phyloP scores from a whole-genome alignment of 2,888 invertebrate genomes.

The Agrotis clavis region DNA sequence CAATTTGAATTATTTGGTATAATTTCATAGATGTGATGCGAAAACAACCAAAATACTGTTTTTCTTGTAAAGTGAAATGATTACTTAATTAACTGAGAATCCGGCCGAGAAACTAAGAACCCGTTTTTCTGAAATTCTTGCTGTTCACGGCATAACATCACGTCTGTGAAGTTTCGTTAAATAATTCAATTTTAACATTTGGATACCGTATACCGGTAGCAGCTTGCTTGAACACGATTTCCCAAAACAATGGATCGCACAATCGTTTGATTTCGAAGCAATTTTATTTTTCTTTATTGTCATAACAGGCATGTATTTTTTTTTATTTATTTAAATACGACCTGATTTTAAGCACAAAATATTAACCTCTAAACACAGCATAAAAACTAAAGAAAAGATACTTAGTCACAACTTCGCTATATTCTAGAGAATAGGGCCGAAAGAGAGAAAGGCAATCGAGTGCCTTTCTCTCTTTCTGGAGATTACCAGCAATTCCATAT shows the following conservation, averaged over 20 bases:
- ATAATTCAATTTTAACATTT: not conserved
- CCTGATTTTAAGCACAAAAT: not conserved
- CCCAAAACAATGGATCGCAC: not conserved
- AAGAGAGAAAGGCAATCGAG: too few relatives aligned
- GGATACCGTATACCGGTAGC: not conserved
- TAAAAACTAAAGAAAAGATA: constrained; percentile 9
- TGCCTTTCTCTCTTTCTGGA: too few relatives aligned
- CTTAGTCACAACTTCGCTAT: constrained; percentile 6
- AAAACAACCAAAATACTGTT: not conserved
- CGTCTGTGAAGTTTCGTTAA: not conserved
- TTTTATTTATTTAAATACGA: not conserved
- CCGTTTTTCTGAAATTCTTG: not conserved
- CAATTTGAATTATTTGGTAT: not conserved
- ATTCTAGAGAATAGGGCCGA: not conserved
- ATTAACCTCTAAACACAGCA: not conserved
- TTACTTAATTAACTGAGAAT: not conserved
- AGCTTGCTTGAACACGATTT: not conserved
- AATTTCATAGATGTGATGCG: not conserved
- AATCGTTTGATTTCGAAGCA: not conserved
- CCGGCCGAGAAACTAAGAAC: too few relatives aligned
- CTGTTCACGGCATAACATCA: not conserved
- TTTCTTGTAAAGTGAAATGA: not conserved
- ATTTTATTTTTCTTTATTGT: not conserved
- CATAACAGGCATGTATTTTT: not conserved
- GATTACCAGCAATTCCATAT: too few relatives aligned